Percentiles rank a stretch among this genome's conserved stretches.
Evolutionary conservation across 2,797 vertebrate genomes (phyloP).

Genomic region (Acrocephalus scirpaceus): DNA sequence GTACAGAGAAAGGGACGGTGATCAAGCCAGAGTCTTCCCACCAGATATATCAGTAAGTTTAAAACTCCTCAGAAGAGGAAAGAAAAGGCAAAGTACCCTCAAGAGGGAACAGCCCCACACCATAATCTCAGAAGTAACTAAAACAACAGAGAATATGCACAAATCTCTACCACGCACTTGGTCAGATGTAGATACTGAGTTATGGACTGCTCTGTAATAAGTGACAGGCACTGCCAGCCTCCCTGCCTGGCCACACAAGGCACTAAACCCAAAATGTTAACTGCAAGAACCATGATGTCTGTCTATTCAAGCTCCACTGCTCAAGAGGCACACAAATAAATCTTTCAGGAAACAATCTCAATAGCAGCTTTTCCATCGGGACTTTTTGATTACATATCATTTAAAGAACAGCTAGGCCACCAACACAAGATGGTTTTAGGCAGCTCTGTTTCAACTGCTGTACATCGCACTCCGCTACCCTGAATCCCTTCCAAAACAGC

Average conservation of each 20-base stretch:
- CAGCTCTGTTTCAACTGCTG: background rate
- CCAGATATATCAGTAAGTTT: fast-evolving
- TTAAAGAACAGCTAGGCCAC: background rate
- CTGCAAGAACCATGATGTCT: background rate
- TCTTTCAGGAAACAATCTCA: background rate
- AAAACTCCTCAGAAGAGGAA: background rate
- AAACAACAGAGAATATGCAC: background rate
- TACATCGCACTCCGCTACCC: background rate
- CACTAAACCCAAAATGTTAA: background rate
- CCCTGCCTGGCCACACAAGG: background rate
- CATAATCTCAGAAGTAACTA: background rate
- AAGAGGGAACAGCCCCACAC: background rate
- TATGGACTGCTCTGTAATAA: background rate
- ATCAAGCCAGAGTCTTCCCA: background rate
- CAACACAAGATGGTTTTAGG: background rate
- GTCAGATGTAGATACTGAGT: background rate
- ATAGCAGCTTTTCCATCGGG: background rate
- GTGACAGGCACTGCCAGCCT: background rate
- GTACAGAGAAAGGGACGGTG: fast-evolving
- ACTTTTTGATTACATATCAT: background rate
- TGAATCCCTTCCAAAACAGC: background rate
- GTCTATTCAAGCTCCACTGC: background rate
- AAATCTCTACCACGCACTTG: background rate
- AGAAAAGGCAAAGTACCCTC: background rate
- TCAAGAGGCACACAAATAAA: background rate